Evolutionary conservation across 2,888 invertebrate species (phyloP), one percentile per base, ranked within the genome.

Genomic region (Allolobophora icterica): DNA sequence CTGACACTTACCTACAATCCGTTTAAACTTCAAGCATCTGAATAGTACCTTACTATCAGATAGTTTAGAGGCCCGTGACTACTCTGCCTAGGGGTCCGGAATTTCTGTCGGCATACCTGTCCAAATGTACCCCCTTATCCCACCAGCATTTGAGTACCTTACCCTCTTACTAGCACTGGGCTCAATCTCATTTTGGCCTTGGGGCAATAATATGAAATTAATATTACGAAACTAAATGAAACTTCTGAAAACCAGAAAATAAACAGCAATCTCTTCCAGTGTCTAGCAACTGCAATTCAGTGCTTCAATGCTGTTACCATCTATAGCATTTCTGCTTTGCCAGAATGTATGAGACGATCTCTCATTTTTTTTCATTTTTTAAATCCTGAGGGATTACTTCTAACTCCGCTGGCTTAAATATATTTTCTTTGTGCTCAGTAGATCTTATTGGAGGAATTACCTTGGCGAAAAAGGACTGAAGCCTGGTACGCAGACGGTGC

Each of bases 381-480:
- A 30, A 24, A 71, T n/a, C 24, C 71, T n/a, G n/a, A 71, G 71
- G 30, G n/a, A 71, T 71, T n/a, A 71, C 8, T 71, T 71, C n/a
- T n/a, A 71, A n/a, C 71, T 30, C 15, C 52, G 8, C n/a, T 71
- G 13, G n/a, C 30, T n/a, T 8, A n/a, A 71, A 1, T 24, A n/a
- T 30, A n/a, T 30, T 71, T 71, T n/a, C 2, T n/a, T 71, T 11
- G 0, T 3, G 30, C 71, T 71, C 30, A 11, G n/a, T n/a, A 71
- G 71, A 71, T n/a, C 17, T 71, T 6, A 11, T 13, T n/a, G 30
- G 71, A 71, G 30, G 71, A 71, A 30, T 3, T 30, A 71, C 52
- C 52, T 45, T 38, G 90, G 90, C 34, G 90, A 38, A 90, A 90
- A 71, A 35, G 52, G 90, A 58, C 87, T 87, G n/a, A 40, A 52